A percentile compares a stretch with the other conserved stretches of the same genome.
phyloP scores from a whole-genome alignment of 2,797 vertebrate genomes.

The Perodicticus potto region DNA sequence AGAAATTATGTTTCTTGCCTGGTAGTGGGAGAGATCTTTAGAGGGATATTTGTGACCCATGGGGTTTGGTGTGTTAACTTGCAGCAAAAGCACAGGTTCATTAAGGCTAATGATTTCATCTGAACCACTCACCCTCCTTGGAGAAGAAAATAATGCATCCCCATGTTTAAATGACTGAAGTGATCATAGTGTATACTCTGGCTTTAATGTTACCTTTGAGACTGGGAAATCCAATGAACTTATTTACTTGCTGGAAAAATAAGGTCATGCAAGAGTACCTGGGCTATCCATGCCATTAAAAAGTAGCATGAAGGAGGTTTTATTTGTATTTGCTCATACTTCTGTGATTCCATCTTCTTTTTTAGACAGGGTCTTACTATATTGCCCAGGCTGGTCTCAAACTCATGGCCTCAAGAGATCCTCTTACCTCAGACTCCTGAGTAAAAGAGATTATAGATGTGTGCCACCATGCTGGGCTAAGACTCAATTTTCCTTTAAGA shows the following conservation, averaged over 20 bases:
- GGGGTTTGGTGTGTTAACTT: conserved; percentile 4
- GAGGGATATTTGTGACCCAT: neutral
- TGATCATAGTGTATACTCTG: neutral
- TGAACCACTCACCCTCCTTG: neutral
- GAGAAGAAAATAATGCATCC: neutral
- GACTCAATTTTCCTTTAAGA: neutral
- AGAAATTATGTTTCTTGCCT: neutral
- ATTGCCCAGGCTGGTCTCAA: neutral
- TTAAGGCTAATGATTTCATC: conserved; percentile 33
- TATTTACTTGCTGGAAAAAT: neutral
- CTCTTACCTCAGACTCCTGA: neutral
- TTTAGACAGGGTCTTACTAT: too few relatives aligned
- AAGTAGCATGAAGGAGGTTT: neutral
- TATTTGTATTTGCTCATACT: neutral
- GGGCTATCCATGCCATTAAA: neutral
- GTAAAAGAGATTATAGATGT: neutral
- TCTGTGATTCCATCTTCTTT: neutral
- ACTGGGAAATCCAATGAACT: neutral
- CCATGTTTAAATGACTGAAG: neutral
- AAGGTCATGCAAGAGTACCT: neutral
- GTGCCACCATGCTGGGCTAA: neutral
- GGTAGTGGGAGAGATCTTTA: neutral
- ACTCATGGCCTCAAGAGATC: neutral
- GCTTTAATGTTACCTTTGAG: neutral
- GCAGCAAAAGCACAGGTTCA: conserved; percentile 20